Conservation (phyloP, 2,888 invertebrate genomes). For the Rhingia campestris region DNA sequence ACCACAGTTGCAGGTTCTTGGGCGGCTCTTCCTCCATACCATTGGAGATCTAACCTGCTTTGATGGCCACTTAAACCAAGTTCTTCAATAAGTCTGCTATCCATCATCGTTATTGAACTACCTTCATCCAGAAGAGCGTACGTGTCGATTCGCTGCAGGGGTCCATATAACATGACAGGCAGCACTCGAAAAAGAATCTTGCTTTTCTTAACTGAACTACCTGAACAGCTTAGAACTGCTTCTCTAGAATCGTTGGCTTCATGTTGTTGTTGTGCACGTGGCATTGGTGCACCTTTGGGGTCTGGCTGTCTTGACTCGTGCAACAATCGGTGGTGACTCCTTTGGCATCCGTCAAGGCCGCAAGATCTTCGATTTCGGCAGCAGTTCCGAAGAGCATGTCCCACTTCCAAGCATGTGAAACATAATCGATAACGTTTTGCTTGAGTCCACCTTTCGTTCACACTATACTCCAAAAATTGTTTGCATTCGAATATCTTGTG, state of each 20-base stretch:
- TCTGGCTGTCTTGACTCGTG: conserved; percentile 38
- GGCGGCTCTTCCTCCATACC: conserved; percentile 53
- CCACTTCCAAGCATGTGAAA: no score
- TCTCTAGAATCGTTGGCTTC: conserved; percentile 11
- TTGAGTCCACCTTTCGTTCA: no score
- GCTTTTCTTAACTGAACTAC: conserved; percentile 22
- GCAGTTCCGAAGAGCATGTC: conserved; percentile 27
- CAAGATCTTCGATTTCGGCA: no score
- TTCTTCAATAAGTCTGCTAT: conserved; percentile 34
- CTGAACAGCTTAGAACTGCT: conserved; percentile 44
- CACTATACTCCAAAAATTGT: no score
- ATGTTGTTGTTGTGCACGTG: conserved; percentile 9
- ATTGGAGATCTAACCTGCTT: conserved; percentile 51
- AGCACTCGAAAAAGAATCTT: no score
- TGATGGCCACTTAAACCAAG: conserved; percentile 51
- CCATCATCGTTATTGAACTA: conserved; percentile 61
- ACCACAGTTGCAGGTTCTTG: conserved; percentile 52
- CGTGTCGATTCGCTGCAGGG: conserved; percentile 18
- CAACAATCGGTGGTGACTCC: conserved; percentile 35
- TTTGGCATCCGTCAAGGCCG: no score
- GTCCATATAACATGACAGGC: conserved; percentile 52
- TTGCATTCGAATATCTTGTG: no score
- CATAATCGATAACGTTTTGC: no score
- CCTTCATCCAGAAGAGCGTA: conserved; percentile 64
- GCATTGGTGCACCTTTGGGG: background rate